phyloP scores from a whole-genome alignment of 1,140 invertebrate species.

The Brachionus sp. region DNA sequence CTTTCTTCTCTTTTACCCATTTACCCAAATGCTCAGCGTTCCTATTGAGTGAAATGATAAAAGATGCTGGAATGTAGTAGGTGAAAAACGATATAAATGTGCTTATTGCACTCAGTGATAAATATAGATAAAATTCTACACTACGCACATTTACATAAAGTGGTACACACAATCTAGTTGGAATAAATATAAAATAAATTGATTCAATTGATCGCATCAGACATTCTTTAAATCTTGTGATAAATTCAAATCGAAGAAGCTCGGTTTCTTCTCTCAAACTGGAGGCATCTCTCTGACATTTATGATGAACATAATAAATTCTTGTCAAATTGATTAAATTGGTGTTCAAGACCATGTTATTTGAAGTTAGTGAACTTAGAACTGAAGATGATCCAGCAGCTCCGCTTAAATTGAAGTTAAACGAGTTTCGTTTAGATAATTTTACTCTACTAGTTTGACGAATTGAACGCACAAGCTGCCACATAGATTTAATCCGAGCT shows the following conservation, averaged over 20 bases:
- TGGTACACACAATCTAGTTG: neutral
- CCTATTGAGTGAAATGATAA: neutral
- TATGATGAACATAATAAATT: slow-evolving; percentile 23
- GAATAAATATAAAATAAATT: slow-evolving; percentile 8
- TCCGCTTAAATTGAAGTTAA: neutral
- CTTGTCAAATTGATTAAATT: slow-evolving; percentile 26
- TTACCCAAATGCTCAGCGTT: slow-evolving; percentile 9
- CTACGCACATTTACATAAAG: neutral
- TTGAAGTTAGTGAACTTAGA: neutral
- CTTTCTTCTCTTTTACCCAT: neutral
- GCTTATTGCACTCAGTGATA: neutral
- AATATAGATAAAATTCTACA: neutral
- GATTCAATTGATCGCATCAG: neutral
- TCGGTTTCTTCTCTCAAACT: slow-evolving; percentile 23
- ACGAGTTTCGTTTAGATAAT: neutral
- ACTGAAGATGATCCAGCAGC: neutral
- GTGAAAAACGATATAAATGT: slow-evolving; percentile 12
- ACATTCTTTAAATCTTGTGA: neutral
- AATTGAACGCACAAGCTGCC: neutral
- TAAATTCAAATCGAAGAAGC: neutral
- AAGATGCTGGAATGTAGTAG: slow-evolving; percentile 21
- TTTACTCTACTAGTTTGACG: neutral
- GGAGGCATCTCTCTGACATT: neutral
- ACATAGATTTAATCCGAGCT: neutral
- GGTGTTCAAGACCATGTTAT: neutral